Conservation (phyloP, 2,797 vertebrate species). For the Liparis tanakae region DNA sequence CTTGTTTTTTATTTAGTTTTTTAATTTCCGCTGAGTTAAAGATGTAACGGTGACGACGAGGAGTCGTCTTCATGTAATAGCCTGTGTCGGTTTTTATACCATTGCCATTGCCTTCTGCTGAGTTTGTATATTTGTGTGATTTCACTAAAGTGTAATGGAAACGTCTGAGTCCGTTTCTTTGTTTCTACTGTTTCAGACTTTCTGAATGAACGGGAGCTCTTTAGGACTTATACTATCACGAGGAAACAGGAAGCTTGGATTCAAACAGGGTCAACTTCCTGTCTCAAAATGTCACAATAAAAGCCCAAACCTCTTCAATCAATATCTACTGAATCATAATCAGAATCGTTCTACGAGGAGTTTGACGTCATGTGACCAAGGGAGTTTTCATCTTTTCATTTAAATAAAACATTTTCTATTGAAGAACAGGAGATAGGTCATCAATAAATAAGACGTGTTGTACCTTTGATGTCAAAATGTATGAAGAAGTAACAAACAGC, state of each 20-base stretch:
- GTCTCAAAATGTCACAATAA: not conserved
- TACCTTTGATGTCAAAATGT: too few species aligned
- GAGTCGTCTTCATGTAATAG: constrained; percentile 71
- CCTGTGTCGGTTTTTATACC: constrained; percentile 80
- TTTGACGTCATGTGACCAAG: too few species aligned
- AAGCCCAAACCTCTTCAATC: not conserved
- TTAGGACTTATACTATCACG: not conserved
- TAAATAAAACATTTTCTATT: too few species aligned
- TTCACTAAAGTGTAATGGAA: constrained; percentile 81
- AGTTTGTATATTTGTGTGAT: constrained; percentile 82
- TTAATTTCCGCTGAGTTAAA: constrained; percentile 66
- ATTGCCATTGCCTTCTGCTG: constrained; percentile 80
- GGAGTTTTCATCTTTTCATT: too few species aligned
- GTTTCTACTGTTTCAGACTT: constrained; percentile 9
- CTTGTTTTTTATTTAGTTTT: constrained; percentile 69
- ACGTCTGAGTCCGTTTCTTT: constrained; percentile 25
- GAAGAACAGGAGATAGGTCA: too few species aligned
- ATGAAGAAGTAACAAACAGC: too few species aligned
- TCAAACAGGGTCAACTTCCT: not conserved
- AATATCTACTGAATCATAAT: too few species aligned
- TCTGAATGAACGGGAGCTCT: too few species aligned
- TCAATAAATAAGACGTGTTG: too few species aligned
- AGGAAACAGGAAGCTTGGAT: not conserved
- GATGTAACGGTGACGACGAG: constrained; percentile 66
- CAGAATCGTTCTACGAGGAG: too few species aligned